Percentiles rank a stretch among this genome's conserved stretches.
These are phyloP conservation scores for Ginglymostoma cirratum DNA, from an alignment of 2,113 vertebrate genomes.

Conservation along the genomic window DNA sequence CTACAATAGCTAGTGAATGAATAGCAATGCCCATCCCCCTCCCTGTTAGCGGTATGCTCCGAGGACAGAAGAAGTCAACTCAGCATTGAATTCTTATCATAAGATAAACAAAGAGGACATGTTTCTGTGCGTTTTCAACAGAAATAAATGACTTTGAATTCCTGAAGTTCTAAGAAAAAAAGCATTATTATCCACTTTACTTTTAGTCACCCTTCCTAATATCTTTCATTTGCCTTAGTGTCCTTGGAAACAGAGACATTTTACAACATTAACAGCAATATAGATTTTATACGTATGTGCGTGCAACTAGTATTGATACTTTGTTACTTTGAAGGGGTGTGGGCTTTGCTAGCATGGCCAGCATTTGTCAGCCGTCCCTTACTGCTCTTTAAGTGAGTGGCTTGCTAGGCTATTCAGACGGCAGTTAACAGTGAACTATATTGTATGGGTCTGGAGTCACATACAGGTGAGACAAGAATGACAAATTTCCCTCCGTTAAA, in stretches of 20 bases:
- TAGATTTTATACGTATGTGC: neutral
- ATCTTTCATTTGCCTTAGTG: neutral
- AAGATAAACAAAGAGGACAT: neutral
- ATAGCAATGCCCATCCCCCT: slow-evolving; percentile 20
- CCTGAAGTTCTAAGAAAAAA: neutral
- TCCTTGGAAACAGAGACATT: neutral
- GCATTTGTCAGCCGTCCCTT: no score
- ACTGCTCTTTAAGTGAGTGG: no score
- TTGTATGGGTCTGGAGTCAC: no score
- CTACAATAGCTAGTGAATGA: neutral
- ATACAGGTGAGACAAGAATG: no score
- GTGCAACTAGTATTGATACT: neutral
- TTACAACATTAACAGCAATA: neutral
- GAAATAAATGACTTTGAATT: neutral
- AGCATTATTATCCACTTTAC: neutral
- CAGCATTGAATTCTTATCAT: neutral
- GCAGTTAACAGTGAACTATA: no score
- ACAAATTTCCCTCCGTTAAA: no score
- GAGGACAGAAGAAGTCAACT: neutral
- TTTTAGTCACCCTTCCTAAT: neutral
- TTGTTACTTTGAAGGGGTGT: no score
- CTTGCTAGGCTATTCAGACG: no score
- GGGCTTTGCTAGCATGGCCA: no score
- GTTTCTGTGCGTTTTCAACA: neutral
- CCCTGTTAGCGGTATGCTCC: neutral